Conservation (phyloP, 1,140 invertebrate species). For the Oppia nitens region DNA sequence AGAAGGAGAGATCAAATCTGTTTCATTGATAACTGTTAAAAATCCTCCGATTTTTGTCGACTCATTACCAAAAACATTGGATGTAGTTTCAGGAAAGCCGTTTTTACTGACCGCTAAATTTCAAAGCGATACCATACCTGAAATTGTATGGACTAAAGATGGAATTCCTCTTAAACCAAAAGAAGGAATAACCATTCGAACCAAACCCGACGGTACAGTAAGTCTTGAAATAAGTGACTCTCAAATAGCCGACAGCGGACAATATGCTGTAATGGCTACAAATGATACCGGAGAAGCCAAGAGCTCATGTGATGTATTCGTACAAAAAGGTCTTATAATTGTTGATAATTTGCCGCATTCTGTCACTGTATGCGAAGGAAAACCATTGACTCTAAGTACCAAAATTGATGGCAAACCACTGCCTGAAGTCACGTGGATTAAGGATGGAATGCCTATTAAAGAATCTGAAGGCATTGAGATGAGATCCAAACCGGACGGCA, state of each 20-base stretch:
- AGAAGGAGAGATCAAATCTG: conserved; percentile 46
- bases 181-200: conserved; percentile 20
- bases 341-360: conserved; percentile 56
- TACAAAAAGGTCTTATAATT: conserved; percentile 35
- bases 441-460: conserved; percentile 47
- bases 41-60: conserved; percentile 46
- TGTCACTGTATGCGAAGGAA: conserved; percentile 54
- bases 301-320: conserved; percentile 27
- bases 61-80: conserved; percentile 2
- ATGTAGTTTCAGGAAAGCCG: conserved; percentile 32
- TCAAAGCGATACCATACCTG: conserved; percentile 25
- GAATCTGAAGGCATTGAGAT: conserved; percentile 35
- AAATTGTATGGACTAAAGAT: conserved; percentile 17
- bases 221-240: conserved; percentile 31
- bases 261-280: conserved; percentile 28
- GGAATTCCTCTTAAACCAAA: conserved; percentile 11
- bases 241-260: conserved; percentile 27
- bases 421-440: conserved; percentile 63
- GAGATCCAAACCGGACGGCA: conserved; percentile 31
- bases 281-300: conserved; percentile 30
- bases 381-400: conserved; percentile 28
- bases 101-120: conserved; percentile 54
- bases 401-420: conserved; percentile 52
- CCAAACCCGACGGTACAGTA: conserved; percentile 26
- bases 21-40: conserved; percentile 44